phyloP scores from a whole-genome alignment of 2,797 vertebrate genomes.

The Melanotaenia parkinsoni region DNA sequence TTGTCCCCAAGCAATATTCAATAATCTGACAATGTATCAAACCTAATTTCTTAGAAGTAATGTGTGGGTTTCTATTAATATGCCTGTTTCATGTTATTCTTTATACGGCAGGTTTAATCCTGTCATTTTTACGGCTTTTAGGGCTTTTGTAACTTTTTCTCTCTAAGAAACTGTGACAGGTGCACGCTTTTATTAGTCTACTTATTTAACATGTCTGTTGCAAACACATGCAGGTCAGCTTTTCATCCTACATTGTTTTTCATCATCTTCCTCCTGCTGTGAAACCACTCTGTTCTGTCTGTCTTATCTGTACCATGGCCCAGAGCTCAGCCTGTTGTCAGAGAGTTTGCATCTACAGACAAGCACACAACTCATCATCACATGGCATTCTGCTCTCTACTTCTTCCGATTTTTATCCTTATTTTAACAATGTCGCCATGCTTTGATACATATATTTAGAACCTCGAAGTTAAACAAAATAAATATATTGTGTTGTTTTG shows the following conservation, averaged over 20 bases:
- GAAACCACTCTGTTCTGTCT: conserved; percentile 28
- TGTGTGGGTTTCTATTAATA: conserved; percentile 15
- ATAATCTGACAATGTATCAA: conserved; percentile 10
- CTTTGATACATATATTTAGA: not conserved
- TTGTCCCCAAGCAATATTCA: conserved; percentile 10
- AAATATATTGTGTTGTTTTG: not conserved
- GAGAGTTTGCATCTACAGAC: conserved; percentile 42
- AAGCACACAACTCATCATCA: conserved; percentile 41
- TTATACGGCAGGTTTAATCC: conserved; percentile 1
- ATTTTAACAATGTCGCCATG: not conserved
- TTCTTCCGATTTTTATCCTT: not conserved
- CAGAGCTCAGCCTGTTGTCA: conserved; percentile 33
- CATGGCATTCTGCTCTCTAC: conserved; percentile 19
- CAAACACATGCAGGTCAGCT: conserved; percentile 36
- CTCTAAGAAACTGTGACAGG: conserved; percentile 29
- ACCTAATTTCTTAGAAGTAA: not conserved
- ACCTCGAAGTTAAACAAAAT: not conserved
- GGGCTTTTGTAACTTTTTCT: conserved; percentile 4
- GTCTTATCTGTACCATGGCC: conserved; percentile 43
- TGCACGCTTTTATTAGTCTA: conserved; percentile 36
- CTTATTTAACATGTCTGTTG: conserved; percentile 35
- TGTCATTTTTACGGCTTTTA: not conserved
- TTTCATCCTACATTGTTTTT: conserved; percentile 55
- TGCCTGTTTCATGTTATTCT: not conserved
- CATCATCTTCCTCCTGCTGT: conserved; percentile 38